phyloP scores from a whole-genome alignment of 1,140 invertebrate genomes.

The Ptiloglossa arizonensis region DNA sequence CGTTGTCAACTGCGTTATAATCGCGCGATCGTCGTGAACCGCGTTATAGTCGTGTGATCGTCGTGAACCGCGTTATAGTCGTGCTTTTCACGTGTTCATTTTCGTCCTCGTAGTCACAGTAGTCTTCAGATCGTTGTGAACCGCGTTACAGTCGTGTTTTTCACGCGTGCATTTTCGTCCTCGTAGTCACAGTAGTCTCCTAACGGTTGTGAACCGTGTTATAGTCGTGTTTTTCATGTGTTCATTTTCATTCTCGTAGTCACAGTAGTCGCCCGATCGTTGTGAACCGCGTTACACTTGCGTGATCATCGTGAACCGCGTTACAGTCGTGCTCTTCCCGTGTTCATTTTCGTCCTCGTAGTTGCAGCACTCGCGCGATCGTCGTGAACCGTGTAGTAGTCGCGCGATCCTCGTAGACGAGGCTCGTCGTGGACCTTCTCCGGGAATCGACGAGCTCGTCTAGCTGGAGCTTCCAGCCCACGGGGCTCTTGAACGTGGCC shows the following conservation, averaged over 20 bases:
- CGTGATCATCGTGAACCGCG: conserved; percentile 39
- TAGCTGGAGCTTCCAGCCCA: conserved; percentile 11
- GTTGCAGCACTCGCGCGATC: conserved; percentile 42
- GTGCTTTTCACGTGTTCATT: too few relatives aligned
- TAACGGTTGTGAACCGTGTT: conserved; percentile 44
- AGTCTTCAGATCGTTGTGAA: too few relatives aligned
- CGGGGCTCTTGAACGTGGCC: conserved; percentile 9
- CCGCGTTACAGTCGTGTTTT: too few relatives aligned
- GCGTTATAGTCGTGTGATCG: too few relatives aligned
- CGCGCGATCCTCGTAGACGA: conserved; percentile 53
- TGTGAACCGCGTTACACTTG: too few relatives aligned
- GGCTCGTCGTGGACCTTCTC: conserved; percentile 1
- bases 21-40: too few relatives aligned
- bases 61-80: too few relatives aligned
- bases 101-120: too few relatives aligned
- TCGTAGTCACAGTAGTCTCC: too few relatives aligned
- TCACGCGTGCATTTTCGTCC: too few relatives aligned
- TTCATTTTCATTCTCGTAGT: neutral
- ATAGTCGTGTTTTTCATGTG: conserved; percentile 54
- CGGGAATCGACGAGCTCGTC: conserved; percentile 1
- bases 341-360: neutral
- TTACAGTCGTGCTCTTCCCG: conserved; percentile 56
- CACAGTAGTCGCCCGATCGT: conserved; percentile 49
- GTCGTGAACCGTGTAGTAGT: conserved; percentile 29
- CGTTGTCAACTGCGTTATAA: too few relatives aligned